Conservation (phyloP, 2,797 vertebrate genomes). For the Pangasius sanitwongsei region DNA sequence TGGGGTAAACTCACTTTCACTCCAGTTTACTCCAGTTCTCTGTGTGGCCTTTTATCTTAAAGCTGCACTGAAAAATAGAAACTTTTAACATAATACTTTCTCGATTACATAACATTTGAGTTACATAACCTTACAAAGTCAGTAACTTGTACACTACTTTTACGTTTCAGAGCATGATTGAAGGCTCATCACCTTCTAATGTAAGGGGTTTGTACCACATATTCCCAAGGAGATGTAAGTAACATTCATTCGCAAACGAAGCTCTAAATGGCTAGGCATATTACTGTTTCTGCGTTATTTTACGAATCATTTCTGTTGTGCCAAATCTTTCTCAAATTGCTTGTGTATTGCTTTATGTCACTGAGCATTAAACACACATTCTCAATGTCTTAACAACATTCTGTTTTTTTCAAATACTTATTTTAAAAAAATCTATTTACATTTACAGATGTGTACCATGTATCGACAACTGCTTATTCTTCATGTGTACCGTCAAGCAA, state of each 20-base stretch:
- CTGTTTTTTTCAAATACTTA: not conserved
- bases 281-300: not conserved
- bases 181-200: constrained; percentile 13
- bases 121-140: not conserved
- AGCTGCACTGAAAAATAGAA: not conserved
- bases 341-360: not conserved
- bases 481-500: constrained; percentile 29
- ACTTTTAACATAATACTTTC: not conserved
- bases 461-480: not conserved
- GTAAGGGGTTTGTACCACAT: not conserved
- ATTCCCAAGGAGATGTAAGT: constrained; percentile 42
- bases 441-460: constrained; percentile 43
- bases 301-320: not conserved
- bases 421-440: not conserved
- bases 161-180: constrained; percentile 25
- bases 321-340: not conserved
- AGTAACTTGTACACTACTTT: not conserved
- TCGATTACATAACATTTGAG: not conserved
- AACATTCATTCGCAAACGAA: not conserved
- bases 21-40: not conserved
- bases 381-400: not conserved
- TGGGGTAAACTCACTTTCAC: constrained; percentile 18
- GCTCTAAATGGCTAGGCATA: not conserved
- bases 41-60: not conserved
- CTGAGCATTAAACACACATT: too few species aligned